These are phyloP conservation scores for Podarcis raffonei DNA, from an alignment of 2,113 vertebrate species.

Conservation along the genomic window DNA sequence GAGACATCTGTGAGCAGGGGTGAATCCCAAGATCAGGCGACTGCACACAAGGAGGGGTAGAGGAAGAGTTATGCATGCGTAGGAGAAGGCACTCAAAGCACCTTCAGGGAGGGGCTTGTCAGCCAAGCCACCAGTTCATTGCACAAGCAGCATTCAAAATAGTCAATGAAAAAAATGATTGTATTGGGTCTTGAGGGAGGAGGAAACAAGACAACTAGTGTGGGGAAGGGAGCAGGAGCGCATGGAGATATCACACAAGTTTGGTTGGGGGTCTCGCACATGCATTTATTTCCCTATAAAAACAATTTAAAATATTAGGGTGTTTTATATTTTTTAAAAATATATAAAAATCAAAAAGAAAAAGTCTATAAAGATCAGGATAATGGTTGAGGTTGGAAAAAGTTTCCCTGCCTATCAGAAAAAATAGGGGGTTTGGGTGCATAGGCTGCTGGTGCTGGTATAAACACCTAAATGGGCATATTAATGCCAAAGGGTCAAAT, in stretches of 20 bases:
- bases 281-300: no score
- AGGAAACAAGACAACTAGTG: neutral
- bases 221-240: neutral
- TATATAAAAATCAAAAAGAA: no score
- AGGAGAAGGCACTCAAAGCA: neutral
- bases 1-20: neutral
- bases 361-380: neutral
- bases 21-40: neutral
- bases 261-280: no score
- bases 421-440: no score
- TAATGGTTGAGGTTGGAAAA: neutral
- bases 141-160: neutral
- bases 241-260: neutral
- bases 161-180: neutral
- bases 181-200: neutral
- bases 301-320: no score
- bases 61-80: neutral
- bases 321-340: no score
- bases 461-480: no score
- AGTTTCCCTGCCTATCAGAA: no score
- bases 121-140: neutral
- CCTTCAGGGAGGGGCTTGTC: neutral
- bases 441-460: no score
- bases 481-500: no score
- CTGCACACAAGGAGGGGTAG: neutral